These are phyloP conservation scores for Guaruba guarouba DNA, from an alignment of 2,113 vertebrate genomes.

Conservation along the genomic window DNA sequence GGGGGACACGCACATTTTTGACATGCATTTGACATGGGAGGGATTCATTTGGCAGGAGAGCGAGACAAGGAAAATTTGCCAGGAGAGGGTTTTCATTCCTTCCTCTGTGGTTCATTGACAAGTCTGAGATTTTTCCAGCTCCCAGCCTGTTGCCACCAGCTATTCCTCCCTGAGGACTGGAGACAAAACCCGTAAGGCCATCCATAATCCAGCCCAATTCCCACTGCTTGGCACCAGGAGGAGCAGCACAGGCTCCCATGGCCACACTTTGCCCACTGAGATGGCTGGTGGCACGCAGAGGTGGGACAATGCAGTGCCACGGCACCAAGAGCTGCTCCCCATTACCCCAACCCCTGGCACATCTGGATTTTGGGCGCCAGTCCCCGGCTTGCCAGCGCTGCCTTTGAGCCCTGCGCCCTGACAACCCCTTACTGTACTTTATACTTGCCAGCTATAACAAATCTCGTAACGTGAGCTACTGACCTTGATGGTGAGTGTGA, in stretches of 20 bases:
- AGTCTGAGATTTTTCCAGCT: neutral
- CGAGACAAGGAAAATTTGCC: neutral
- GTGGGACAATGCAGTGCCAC: neutral
- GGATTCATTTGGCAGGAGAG: constrained; percentile 25
- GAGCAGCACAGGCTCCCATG: neutral
- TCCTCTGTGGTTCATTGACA: constrained; percentile 14
- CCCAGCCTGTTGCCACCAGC: neutral
- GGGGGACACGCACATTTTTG: neutral
- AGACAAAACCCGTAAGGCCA: neutral
- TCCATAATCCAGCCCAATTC: neutral
- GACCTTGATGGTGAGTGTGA: constrained; percentile 81
- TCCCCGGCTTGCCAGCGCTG: constrained; percentile 22
- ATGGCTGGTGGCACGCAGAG: neutral
- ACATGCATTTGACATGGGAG: constrained; percentile 36
- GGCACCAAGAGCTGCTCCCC: neutral
- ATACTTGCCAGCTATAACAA: constrained; percentile 79
- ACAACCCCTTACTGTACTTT: constrained; percentile 79
- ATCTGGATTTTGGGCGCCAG: constrained; percentile 40
- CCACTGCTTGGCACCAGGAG: neutral
- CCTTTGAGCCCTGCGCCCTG: constrained; percentile 45
- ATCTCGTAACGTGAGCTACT: constrained; percentile 75
- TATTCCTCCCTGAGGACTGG: constrained; percentile 1
- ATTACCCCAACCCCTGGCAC: neutral
- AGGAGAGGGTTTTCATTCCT: neutral
- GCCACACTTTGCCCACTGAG: neutral